Evolutionary conservation across 92 coral and sea anemone species (phyloP).

Genomic region (Epizoanthus ramosus): DNA sequence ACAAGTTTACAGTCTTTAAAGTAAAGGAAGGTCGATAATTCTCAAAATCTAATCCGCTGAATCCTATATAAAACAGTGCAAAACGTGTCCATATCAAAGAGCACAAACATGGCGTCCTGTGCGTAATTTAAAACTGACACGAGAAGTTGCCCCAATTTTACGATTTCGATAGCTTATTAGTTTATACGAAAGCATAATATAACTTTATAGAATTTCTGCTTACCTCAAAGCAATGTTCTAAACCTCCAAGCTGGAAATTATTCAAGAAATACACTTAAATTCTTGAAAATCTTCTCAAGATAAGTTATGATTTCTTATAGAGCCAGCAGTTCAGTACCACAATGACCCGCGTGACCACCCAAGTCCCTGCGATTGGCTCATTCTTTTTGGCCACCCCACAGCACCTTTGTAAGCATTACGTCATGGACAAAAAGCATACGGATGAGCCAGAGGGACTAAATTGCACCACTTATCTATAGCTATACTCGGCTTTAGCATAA

Average conservation of each 20-base stretch:
- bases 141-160: neutral
- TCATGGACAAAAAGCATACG: conserved; percentile 12
- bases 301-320: conserved; percentile 32
- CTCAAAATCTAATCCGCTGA: conserved; percentile 4
- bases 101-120: conserved; percentile 44
- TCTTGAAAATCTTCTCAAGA: conserved; percentile 34
- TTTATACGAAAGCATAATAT: neutral
- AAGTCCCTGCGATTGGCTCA: conserved; percentile 43
- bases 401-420: conserved; percentile 42
- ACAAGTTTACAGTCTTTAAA: neutral
- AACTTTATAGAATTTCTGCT: neutral
- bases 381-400: conserved; percentile 42
- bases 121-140: conserved; percentile 47
- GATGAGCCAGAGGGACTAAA: no score
- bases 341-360: conserved; percentile 52
- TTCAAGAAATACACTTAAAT: conserved; percentile 27
- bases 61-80: neutral
- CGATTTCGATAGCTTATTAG: neutral
- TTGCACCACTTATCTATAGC: no score
- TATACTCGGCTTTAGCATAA: no score
- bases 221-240: conserved; percentile 19
- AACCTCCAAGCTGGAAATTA: conserved; percentile 3
- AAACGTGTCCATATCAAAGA: conserved; percentile 34
- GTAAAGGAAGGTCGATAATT: neutral
- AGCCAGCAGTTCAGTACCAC: conserved; percentile 42